Percentiles rank a stretch among this genome's conserved stretches.
These are phyloP conservation scores for Leptura quadrifasciata DNA, from an alignment of 2,888 invertebrate genomes.

Conservation along the genomic window DNA sequence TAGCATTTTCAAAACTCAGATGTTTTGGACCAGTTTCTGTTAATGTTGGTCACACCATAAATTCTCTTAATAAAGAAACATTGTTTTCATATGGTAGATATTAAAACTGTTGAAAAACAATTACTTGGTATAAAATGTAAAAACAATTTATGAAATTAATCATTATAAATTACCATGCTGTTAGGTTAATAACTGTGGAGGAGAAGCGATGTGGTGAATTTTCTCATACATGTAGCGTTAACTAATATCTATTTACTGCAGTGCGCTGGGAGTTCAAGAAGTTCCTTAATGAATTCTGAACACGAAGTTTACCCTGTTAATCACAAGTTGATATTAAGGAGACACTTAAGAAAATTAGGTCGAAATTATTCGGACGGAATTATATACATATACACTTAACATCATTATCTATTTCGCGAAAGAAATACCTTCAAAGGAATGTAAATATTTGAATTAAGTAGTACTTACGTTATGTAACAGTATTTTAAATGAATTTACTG, in stretches of 20 bases:
- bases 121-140: too few species aligned
- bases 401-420: not conserved
- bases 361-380: slow-evolving; percentile 12
- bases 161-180: not conserved
- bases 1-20: too few species aligned
- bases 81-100: too few species aligned
- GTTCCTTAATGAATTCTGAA: slow-evolving; percentile 8
- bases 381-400: slow-evolving; percentile 1
- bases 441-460: not conserved
- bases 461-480: too few species aligned
- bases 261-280: slow-evolving; percentile 1
- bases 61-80: too few species aligned
- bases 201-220: not conserved
- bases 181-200: not conserved
- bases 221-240: not conserved
- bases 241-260: not conserved
- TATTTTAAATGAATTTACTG: too few species aligned
- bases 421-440: not conserved
- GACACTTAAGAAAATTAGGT: slow-evolving; percentile 12
- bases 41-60: too few species aligned
- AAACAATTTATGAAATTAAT: too few species aligned
- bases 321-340: slow-evolving; percentile 1
- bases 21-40: too few species aligned
- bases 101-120: too few species aligned
- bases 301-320: slow-evolving; percentile 17